A percentile compares a stretch with the other conserved stretches of the same genome.
Conservation (phyloP, 1,140 invertebrate genomes). For the Gyrodactylus bullatarudis region DNA sequence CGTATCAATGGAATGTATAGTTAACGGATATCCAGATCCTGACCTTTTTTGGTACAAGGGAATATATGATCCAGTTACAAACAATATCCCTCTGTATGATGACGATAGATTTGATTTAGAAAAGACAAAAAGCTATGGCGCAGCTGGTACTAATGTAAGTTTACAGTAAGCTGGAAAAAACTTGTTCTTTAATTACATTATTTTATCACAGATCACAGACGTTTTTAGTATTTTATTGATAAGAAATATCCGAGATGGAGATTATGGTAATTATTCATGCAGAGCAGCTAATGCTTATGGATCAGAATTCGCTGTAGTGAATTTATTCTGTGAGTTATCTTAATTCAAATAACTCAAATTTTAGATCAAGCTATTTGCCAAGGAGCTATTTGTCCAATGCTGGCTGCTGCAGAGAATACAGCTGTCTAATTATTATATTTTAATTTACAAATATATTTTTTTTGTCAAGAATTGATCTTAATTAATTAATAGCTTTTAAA, state of each 20-base stretch:
- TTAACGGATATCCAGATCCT: conserved; percentile 5
- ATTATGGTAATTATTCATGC: background rate
- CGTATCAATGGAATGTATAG: background rate
- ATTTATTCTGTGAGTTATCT: background rate
- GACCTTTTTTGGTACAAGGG: conserved; percentile 4
- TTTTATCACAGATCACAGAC: background rate
- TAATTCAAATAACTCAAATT: background rate
- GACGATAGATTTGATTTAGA: background rate
- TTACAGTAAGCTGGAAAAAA: background rate
- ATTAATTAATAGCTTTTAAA: too few species aligned
- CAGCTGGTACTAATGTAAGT: conserved; percentile 2
- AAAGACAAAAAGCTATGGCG: background rate
- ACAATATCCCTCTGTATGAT: background rate
- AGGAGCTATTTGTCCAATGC: background rate
- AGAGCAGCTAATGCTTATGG: background rate
- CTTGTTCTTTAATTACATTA: background rate
- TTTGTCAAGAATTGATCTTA: too few species aligned
- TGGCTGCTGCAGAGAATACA: background rate
- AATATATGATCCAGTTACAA: background rate
- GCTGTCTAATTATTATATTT: too few species aligned
- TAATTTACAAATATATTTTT: too few species aligned
- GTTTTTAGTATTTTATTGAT: background rate
- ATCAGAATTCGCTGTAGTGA: background rate
- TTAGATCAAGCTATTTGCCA: background rate
- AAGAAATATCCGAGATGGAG: background rate